phyloP scores from a whole-genome alignment of 2,888 invertebrate species.

The Lepeophtheirus nordmannii region DNA sequence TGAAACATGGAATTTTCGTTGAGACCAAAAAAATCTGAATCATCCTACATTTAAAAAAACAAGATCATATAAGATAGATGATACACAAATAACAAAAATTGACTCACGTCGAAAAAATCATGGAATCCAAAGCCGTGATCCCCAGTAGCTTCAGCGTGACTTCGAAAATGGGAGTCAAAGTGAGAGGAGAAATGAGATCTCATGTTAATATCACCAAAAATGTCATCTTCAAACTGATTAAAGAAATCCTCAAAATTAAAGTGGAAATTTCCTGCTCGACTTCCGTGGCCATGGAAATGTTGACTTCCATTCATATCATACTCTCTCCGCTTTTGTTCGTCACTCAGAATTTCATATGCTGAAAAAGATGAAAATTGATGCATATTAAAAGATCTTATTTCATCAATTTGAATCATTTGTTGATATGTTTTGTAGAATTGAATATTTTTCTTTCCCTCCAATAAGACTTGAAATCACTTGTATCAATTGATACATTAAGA shows the following conservation, averaged over 20 bases:
- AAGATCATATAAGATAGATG: neutral
- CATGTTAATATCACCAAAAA: conserved; percentile 14
- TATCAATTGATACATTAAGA: neutral
- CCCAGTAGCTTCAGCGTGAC: conserved; percentile 16
- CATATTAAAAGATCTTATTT: neutral
- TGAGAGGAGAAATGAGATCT: conserved; percentile 5
- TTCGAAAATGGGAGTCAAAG: conserved; percentile 16
- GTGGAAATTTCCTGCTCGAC: conserved; percentile 16
- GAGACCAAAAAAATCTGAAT: conserved; percentile 1
- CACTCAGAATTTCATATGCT: conserved; percentile 24
- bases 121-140: conserved; percentile 15
- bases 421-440: too few relatives aligned
- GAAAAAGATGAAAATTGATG: conserved; percentile 7
- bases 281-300: neutral
- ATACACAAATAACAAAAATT: neutral
- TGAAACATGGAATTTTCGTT: neutral
- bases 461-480: too few relatives aligned
- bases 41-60: conserved; percentile 8
- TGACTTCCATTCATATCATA: conserved; percentile 7
- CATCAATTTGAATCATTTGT: neutral
- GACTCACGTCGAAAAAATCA: conserved; percentile 17
- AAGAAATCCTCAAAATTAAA: conserved; percentile 24
- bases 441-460: too few relatives aligned
- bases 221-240: conserved; percentile 23
- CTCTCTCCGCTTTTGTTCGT: conserved; percentile 15